These are phyloP conservation scores for Drosophila bifasciata DNA, from an alignment of 1,140 invertebrate genomes.

Conservation along the genomic window DNA sequence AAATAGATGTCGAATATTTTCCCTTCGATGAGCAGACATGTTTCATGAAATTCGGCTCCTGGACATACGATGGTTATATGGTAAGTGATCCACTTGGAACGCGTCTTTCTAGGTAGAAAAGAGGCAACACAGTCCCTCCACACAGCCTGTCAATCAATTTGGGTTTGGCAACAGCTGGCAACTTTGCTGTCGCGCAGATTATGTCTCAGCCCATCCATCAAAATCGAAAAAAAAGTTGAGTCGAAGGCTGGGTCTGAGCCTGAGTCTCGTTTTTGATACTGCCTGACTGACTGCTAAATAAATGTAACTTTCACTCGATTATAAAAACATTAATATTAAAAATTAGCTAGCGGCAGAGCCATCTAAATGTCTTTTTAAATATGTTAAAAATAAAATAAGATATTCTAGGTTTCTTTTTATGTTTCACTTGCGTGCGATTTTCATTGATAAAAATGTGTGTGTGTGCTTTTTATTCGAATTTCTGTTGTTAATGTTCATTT, in stretches of 20 bases:
- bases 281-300: conserved; percentile 74
- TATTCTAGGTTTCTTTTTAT: conserved; percentile 14
- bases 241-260: conserved; percentile 3
- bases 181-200: conserved; percentile 42
- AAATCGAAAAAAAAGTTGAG: conserved; percentile 21
- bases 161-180: conserved; percentile 45
- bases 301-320: conserved; percentile 68
- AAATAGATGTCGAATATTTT: conserved; percentile 98
- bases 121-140: background rate
- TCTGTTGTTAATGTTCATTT: conserved; percentile 72
- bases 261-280: conserved; percentile 22
- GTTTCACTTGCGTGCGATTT: conserved; percentile 32
- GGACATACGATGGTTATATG: conserved; percentile 96
- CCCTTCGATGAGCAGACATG: conserved; percentile 98
- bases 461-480: conserved; percentile 53
- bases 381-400: conserved; percentile 33
- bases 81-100: conserved; percentile 85
- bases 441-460: conserved; percentile 42
- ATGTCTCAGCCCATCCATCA: conserved; percentile 62
- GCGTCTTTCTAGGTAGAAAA: background rate
- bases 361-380: conserved; percentile 40
- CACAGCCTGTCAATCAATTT: conserved; percentile 27
- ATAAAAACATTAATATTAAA: conserved; percentile 67
- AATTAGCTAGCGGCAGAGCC: conserved; percentile 2
- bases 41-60: conserved; percentile 98